Evolutionary conservation across 2,797 vertebrate species (phyloP), one percentile per base, ranked within the genome.

Genomic region (Chaenodraco wilsoni): DNA sequence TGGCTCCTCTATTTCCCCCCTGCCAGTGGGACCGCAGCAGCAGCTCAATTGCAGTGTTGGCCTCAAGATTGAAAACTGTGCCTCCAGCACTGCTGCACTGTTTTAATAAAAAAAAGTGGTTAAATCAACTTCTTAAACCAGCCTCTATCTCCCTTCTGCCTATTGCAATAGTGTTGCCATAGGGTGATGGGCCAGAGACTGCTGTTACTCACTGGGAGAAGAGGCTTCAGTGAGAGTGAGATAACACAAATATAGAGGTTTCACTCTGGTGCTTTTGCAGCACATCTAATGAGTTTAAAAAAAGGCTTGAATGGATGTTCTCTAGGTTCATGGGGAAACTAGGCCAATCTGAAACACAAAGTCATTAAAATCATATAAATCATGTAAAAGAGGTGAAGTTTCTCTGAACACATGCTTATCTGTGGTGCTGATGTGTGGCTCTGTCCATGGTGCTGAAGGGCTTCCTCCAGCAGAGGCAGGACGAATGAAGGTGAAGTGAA

Each of bases 391-490:
- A 67, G 7, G 37, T 2, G 7, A 3, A 69, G 1, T 5, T 27
- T 56, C 40, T 46, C 11, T 14, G 45, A n/a, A 48, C 41, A 62
- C 2, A 0, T 3, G 49, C 3, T 1, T 4, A 40, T 59, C 5
- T 17, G 16, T 43, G 50, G 52, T 19, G 58, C 44, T 15, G 65
- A 11, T 40, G 13, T 14, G 9, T 60, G 72, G n/a, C 44, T 41
- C 84, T 86, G 75, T 82, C 84, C 69, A 1, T 62, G 87, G 88
- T 87, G 63, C 91, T 89, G 86, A 88, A 87, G 12, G 51, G 16
- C 44, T 73, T 46, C 41, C 33, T 41, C 2, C 19, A 6, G 17
- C 66, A 63, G 59, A 72, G 49, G 48, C 69, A 68, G 80, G 79
- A 72, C 74, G 44, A 31, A 65, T 70, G 49, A 84, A 87, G 82